These are phyloP conservation scores for Dicranocentrus wangi DNA, from an alignment of 2,888 invertebrate genomes.

Conservation along the genomic window DNA sequence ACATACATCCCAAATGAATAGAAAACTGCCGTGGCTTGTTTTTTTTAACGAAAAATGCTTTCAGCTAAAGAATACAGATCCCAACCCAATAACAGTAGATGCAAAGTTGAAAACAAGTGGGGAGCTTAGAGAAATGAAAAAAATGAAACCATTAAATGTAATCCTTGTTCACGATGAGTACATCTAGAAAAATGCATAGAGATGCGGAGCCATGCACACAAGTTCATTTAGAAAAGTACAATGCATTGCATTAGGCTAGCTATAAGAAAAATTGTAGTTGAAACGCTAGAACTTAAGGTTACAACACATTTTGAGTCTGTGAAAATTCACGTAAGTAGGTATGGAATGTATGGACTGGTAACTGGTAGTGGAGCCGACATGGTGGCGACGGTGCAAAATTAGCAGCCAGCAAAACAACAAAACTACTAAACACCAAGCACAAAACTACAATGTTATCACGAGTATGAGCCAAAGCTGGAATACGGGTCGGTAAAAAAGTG, in stretches of 20 bases:
- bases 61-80: too few species aligned
- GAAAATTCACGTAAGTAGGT: conserved; percentile 26
- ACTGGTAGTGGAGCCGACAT: conserved; percentile 56
- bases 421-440: conserved; percentile 4
- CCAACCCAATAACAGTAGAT: too few species aligned
- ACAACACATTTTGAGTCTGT: background rate
- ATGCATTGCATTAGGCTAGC: too few species aligned
- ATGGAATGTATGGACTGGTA: conserved; percentile 51
- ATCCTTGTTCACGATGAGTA: too few species aligned
- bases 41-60: too few species aligned
- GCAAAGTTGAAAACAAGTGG: background rate
- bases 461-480: background rate
- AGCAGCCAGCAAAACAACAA: conserved; percentile 53
- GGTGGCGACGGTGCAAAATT: conserved; percentile 65
- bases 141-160: too few species aligned
- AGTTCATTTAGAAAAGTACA: too few species aligned
- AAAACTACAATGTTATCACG: conserved; percentile 7
- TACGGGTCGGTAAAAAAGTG: background rate
- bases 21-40: background rate
- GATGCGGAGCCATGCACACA: too few species aligned
- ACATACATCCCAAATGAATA: background rate
- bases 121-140: background rate
- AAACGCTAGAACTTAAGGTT: conserved; percentile 12
- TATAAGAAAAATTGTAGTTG: background rate
- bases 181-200: too few species aligned